These are phyloP conservation scores for Heliconius erato DNA, from an alignment of 2,888 invertebrate genomes.

Conservation along the genomic window DNA sequence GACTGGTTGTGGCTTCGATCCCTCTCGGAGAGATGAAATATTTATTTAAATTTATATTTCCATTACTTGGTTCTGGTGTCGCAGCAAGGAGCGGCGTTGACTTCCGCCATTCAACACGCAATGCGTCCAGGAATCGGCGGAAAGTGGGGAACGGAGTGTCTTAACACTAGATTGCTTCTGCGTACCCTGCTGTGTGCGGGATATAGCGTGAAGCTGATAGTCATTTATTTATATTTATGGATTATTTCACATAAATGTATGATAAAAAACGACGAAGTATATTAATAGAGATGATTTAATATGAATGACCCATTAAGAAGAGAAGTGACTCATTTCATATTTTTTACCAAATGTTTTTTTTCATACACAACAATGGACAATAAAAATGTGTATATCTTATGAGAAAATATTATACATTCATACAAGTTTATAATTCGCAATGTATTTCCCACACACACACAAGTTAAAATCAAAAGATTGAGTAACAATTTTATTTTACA, in stretches of 20 bases:
- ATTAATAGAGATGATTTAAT: constrained; percentile 20
- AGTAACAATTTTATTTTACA: background rate
- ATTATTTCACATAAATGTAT: background rate
- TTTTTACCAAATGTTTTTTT: constrained; percentile 31
- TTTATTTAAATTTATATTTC: too few relatives aligned
- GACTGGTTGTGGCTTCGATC: too few relatives aligned
- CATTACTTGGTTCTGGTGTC: too few relatives aligned
- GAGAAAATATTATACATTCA: constrained; percentile 7
- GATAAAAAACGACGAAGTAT: background rate
- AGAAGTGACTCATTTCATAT: constrained; percentile 16
- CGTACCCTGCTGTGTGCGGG: too few relatives aligned
- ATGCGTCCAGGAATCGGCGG: too few relatives aligned
- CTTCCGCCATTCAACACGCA: too few relatives aligned
- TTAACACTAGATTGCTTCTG: too few relatives aligned
- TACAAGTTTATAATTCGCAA: background rate
- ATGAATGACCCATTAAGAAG: background rate
- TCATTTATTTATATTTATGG: background rate
- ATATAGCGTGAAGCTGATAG: too few relatives aligned
- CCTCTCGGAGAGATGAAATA: too few relatives aligned
- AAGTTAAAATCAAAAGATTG: background rate
- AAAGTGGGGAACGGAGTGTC: too few relatives aligned
- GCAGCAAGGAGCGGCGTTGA: too few relatives aligned
- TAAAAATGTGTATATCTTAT: constrained; percentile 50
- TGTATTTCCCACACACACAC: constrained; percentile 1
- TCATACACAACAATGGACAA: constrained; percentile 43